Conservation (phyloP, 2,113 vertebrate genomes). For the Drymodes brunneopygia region DNA sequence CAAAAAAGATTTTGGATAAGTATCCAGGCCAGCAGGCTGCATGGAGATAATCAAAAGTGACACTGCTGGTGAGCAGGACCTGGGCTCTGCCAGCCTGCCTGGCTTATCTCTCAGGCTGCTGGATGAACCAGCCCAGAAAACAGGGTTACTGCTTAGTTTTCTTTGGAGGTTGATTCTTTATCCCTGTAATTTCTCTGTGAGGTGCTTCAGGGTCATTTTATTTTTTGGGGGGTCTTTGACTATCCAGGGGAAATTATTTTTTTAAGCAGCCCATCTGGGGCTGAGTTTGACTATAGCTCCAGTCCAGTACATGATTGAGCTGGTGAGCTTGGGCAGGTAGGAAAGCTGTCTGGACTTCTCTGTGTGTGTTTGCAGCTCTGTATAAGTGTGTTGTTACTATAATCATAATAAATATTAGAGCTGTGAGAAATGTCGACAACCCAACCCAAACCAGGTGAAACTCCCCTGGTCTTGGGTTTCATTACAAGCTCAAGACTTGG, state of each 20-base stretch:
- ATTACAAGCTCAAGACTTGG: background rate
- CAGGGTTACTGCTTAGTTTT: background rate
- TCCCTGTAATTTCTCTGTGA: background rate
- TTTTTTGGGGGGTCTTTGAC: background rate
- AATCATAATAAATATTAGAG: slow-evolving; percentile 1
- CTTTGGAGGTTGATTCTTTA: background rate
- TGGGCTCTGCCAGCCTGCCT: background rate
- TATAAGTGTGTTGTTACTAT: background rate
- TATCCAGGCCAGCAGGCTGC: background rate
- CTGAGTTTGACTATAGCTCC: background rate
- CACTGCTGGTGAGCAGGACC: background rate
- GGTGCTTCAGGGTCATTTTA: background rate
- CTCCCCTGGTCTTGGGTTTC: slow-evolving; percentile 14
- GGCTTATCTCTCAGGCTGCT: background rate
- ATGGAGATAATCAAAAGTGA: background rate
- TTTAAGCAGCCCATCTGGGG: background rate
- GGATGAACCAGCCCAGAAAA: background rate
- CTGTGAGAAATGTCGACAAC: slow-evolving; percentile 2
- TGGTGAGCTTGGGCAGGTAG: background rate
- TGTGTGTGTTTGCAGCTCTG: background rate
- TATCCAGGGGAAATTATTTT: background rate
- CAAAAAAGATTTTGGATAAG: background rate
- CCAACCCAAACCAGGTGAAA: slow-evolving; percentile 48
- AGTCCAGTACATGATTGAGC: background rate
- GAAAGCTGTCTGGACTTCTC: background rate